These are phyloP conservation scores for Ceratina australensis DNA, from an alignment of 1,140 invertebrate species.

Conservation along the genomic window DNA sequence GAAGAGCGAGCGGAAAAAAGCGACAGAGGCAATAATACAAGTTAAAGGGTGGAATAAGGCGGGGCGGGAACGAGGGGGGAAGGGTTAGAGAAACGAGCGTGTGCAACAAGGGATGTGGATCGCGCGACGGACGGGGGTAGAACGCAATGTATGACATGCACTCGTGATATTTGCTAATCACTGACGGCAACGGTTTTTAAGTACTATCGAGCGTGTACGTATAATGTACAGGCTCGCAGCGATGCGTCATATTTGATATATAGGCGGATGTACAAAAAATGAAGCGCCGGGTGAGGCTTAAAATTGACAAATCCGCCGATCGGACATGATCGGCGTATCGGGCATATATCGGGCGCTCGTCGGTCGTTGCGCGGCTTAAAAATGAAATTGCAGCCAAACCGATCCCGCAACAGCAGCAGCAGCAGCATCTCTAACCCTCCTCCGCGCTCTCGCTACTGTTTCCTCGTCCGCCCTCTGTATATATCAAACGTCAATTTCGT, in stretches of 20 bases:
- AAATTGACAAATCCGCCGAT: slow-evolving; percentile 79
- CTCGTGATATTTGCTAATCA: slow-evolving; percentile 72
- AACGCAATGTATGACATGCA: slow-evolving; percentile 50
- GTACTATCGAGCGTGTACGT: slow-evolving; percentile 63
- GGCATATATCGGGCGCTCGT: slow-evolving; percentile 66
- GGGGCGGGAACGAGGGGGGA: not conserved
- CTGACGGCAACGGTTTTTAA: slow-evolving; percentile 68
- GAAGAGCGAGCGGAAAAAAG: not conserved
- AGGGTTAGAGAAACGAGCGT: slow-evolving; percentile 25
- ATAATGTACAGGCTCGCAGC: slow-evolving; percentile 59
- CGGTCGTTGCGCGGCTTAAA: slow-evolving; percentile 72
- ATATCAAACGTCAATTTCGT: slow-evolving; percentile 72
- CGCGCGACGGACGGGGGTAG: slow-evolving; percentile 11
- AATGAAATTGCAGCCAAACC: slow-evolving; percentile 65
- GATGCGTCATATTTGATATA: slow-evolving; percentile 62
- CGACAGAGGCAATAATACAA: slow-evolving; percentile 7
- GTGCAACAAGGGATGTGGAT: slow-evolving; percentile 49
- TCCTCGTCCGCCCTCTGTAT: slow-evolving; percentile 8
- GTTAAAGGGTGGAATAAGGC: not conserved
- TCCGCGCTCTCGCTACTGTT: not conserved
- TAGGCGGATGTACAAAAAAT: slow-evolving; percentile 65
- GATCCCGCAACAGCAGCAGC: slow-evolving; percentile 38
- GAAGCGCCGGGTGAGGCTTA: slow-evolving; percentile 73
- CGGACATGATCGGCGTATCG: slow-evolving; percentile 78
- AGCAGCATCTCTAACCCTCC: not conserved